Evolutionary conservation across 2,888 invertebrate genomes (phyloP).

Genomic region (Melitaea athalia): DNA sequence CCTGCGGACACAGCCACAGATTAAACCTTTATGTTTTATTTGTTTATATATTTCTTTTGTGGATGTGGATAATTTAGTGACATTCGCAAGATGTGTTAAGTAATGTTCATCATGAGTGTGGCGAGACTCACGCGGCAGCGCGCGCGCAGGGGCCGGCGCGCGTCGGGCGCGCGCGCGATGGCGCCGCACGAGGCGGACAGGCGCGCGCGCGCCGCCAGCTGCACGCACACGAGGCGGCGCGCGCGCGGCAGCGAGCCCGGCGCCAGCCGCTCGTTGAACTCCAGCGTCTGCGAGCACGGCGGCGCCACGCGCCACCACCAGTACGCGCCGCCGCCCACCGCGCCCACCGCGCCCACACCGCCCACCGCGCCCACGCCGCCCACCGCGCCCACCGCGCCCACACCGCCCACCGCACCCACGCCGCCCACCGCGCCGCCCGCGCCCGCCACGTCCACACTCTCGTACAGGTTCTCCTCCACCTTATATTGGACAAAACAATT

Average conservation of each 20-base stretch:
- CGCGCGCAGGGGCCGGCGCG: conserved; percentile 60
- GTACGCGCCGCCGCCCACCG: conserved; percentile 31
- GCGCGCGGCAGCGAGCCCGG: conserved; percentile 41
- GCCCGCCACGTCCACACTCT: conserved; percentile 43
- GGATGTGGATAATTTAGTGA: too few species aligned
- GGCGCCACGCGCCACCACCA: conserved; percentile 46
- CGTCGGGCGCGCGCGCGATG: conserved; percentile 40
- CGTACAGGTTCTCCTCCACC: conserved; percentile 44
- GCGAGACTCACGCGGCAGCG: conserved; percentile 43
- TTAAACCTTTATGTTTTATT: too few species aligned
- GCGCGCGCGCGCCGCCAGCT: conserved; percentile 33
- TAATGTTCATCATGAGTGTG: too few species aligned
- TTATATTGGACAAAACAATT: neutral
- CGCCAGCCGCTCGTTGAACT: conserved; percentile 57
- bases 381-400: conserved; percentile 43
- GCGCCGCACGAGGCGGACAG: conserved; percentile 41
- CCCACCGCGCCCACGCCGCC: conserved; percentile 39
- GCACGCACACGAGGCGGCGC: conserved; percentile 24
- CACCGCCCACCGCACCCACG: conserved; percentile 39
- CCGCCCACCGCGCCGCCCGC: conserved; percentile 42
- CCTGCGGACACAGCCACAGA: conserved; percentile 12
- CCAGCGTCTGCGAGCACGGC: conserved; percentile 61
- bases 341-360: conserved; percentile 47
- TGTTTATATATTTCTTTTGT: too few species aligned
- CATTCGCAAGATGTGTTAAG: too few species aligned